Evolutionary conservation across 2,888 invertebrate genomes (phyloP), one percentile per base, ranked within the genome.

Genomic region (Tribolium freemani): DNA sequence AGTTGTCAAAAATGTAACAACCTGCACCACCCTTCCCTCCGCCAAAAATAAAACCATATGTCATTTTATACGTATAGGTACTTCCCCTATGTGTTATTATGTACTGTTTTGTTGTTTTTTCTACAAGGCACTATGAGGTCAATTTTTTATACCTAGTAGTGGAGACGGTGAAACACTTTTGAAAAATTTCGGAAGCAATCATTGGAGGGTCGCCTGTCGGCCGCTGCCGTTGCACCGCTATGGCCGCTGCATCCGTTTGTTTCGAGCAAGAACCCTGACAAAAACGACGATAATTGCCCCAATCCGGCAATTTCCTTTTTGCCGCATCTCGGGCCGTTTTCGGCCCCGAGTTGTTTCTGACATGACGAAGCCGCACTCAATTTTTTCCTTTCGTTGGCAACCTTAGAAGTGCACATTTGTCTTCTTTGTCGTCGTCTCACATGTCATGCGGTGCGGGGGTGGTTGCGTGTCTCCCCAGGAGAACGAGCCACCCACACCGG

Each of bases 201-300:
- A 16, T 26, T 26, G 2, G 26, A 2, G 26, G 3, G 26, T 26
- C 26, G 26, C 3, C 26, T 26, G 26, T 26, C 5, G 26, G 5
- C 26, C 26, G 26, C 26, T 26, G 26, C 6, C 3, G 38, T 3
- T 38, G 38, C 38, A 38, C 38, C 38, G 8, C 9, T n/a, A 38
- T n/a, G n/a, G 8, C 38, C 9, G 38, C 38, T 38, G 38, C 38
- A 38, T 38, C 38, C 38, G 38, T 38, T 38, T n/a, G 38, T 48
- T 53, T 10, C 13, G 20, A 16, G 44, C 38, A 56, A 56, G 61
- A 61, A 61, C 45, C 50, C 68, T 20, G 16, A 48, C 68, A 68
- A 68, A 68, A 68, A 68, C 46, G 48, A 57, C 68, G 68, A 68
- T 68, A 68, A 68, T 68, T 68, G 68, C 57, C 68, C 60, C 68